Conservation (phyloP, 1,140 invertebrate species). For the Euwallacea fornicatus region DNA sequence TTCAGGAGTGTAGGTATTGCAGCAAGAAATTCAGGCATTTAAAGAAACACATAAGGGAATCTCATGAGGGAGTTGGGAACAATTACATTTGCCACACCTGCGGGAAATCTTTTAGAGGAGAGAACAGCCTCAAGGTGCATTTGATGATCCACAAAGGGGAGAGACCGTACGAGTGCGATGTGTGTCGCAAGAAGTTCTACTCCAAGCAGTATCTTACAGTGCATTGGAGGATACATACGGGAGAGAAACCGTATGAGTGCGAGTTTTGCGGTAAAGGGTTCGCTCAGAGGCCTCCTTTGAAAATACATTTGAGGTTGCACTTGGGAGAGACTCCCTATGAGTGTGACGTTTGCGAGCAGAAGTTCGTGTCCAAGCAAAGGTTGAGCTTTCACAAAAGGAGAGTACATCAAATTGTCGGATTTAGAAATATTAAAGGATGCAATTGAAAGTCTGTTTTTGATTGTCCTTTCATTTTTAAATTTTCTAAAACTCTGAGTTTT, state of each 20-base stretch:
- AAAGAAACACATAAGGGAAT: constrained; percentile 22
- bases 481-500: background rate
- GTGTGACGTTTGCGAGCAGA: constrained; percentile 41
- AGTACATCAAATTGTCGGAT: constrained; percentile 14
- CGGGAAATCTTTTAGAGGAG: constrained; percentile 65
- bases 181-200: constrained; percentile 57
- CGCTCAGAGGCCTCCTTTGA: constrained; percentile 49
- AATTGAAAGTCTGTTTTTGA: background rate
- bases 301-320: constrained; percentile 56
- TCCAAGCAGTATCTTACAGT: constrained; percentile 60
- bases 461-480: background rate
- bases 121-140: constrained; percentile 63
- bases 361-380: constrained; percentile 43
- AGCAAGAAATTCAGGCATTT: constrained; percentile 48
- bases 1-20: constrained; percentile 55
- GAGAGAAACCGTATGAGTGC: constrained; percentile 75
- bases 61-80: constrained; percentile 43
- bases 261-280: constrained; percentile 71
- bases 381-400: constrained; percentile 46
- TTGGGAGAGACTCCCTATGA: constrained; percentile 46
- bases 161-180: constrained; percentile 55
- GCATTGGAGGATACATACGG: constrained; percentile 60
- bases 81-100: constrained; percentile 63
- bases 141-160: constrained; percentile 58
- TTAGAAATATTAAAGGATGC: constrained; percentile 5